Evolutionary conservation across 2,113 vertebrate species (phyloP).

Genomic region (Copsychus sechellarum): DNA sequence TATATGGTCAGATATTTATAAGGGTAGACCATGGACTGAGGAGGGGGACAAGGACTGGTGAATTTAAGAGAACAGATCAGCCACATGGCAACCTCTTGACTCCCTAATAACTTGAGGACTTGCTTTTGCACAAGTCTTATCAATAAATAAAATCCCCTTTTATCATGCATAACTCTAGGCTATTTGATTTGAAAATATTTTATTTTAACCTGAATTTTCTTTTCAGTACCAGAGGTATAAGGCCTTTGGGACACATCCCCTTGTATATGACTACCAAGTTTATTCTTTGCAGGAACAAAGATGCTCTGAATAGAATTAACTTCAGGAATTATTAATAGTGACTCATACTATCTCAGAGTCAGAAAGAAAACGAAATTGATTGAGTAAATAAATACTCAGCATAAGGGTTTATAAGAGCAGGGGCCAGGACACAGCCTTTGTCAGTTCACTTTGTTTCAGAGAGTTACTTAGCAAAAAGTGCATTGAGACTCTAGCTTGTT

Average conservation of each 20-base stretch:
- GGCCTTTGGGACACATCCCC: neutral
- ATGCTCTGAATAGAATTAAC: neutral
- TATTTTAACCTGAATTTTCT: neutral
- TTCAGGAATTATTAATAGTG: neutral
- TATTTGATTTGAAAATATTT: neutral
- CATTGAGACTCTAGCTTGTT: neutral
- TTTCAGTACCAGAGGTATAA: neutral
- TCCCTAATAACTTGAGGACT: neutral
- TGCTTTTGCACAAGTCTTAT: neutral
- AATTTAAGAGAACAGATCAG: neutral
- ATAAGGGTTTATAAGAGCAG: neutral
- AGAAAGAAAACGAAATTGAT: neutral
- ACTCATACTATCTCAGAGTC: neutral
- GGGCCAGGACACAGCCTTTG: neutral
- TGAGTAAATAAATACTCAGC: neutral
- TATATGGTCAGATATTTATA: neutral
- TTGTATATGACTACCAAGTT: neutral
- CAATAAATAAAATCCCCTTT: neutral
- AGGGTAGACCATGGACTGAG: neutral
- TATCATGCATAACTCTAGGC: neutral
- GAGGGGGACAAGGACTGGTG: fast-evolving
- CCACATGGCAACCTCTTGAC: neutral
- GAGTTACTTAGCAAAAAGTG: neutral
- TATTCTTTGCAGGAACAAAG: neutral
- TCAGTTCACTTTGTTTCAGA: neutral